Percentiles rank a stretch among this genome's conserved stretches.
phyloP scores from a whole-genome alignment of 2,888 invertebrate genomes.

The Drosophila anomelani region DNA sequence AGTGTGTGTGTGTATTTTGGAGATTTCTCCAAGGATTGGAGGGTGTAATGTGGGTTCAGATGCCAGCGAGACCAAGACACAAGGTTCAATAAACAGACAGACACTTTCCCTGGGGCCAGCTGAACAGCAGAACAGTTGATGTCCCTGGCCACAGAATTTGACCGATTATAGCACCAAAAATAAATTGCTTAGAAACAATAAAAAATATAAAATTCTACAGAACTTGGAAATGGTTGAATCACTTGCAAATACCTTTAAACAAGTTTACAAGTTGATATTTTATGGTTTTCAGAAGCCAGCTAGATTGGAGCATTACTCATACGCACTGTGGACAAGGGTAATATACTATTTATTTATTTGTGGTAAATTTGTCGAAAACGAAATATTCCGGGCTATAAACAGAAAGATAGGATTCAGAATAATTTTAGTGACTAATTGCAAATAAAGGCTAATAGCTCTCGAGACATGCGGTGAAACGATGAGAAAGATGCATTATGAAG shows the following conservation, averaged over 20 bases:
- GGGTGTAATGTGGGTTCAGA: constrained; percentile 2
- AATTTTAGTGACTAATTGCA: too few relatives aligned
- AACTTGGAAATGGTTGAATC: neutral
- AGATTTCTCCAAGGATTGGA: neutral
- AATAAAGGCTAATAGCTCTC: too few relatives aligned
- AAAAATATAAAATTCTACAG: neutral
- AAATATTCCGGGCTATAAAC: too few relatives aligned
- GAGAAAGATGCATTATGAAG: too few relatives aligned
- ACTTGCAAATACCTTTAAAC: neutral
- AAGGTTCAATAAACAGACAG: constrained; percentile 29
- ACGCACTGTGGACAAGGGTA: too few relatives aligned
- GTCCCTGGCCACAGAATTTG: constrained; percentile 61
- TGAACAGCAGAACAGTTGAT: constrained; percentile 52
- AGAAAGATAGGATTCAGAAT: too few relatives aligned
- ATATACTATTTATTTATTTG: too few relatives aligned
- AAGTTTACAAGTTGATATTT: too few relatives aligned
- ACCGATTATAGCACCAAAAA: constrained; percentile 64
- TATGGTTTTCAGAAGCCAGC: too few relatives aligned
- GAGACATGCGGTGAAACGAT: too few relatives aligned
- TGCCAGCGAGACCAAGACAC: constrained; percentile 10
- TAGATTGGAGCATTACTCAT: too few relatives aligned
- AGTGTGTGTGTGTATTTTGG: constrained; percentile 4
- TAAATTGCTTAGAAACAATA: constrained; percentile 38
- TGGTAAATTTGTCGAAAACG: too few relatives aligned
- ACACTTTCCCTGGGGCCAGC: constrained; percentile 29